Conservation (phyloP, 1,140 invertebrate species). For the Cherax quadricarinatus region DNA sequence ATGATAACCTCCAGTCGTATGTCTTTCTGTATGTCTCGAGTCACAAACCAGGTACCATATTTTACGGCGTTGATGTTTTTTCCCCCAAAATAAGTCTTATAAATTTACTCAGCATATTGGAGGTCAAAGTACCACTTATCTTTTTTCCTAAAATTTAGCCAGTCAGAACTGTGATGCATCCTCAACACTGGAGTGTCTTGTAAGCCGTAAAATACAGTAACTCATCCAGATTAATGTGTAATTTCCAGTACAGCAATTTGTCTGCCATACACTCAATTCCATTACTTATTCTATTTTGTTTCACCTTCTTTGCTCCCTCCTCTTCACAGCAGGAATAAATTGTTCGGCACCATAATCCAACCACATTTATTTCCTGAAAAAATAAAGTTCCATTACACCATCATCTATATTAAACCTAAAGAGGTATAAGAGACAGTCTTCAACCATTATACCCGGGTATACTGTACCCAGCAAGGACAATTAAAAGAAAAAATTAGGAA, state of each 20-base stretch:
- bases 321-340: neutral
- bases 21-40: neutral
- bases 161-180: too few relatives aligned
- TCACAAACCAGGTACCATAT: neutral
- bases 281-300: constrained; percentile 9
- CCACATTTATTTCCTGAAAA: neutral
- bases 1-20: neutral
- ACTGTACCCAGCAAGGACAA: too few relatives aligned
- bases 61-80: too few relatives aligned
- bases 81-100: too few relatives aligned
- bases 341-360: neutral
- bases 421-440: too few relatives aligned
- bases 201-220: neutral
- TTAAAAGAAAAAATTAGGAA: too few relatives aligned
- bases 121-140: too few relatives aligned
- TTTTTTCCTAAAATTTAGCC: too few relatives aligned
- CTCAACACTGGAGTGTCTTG: too few relatives aligned
- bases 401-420: too few relatives aligned
- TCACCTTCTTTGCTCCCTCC: constrained; percentile 8
- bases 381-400: neutral
- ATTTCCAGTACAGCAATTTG: neutral
- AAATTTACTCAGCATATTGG: too few relatives aligned
- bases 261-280: neutral
- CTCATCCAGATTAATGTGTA: neutral
- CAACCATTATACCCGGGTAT: too few relatives aligned